These are phyloP conservation scores for Enteromius fasciolatus DNA, from an alignment of 2,797 vertebrate genomes.

Conservation along the genomic window DNA sequence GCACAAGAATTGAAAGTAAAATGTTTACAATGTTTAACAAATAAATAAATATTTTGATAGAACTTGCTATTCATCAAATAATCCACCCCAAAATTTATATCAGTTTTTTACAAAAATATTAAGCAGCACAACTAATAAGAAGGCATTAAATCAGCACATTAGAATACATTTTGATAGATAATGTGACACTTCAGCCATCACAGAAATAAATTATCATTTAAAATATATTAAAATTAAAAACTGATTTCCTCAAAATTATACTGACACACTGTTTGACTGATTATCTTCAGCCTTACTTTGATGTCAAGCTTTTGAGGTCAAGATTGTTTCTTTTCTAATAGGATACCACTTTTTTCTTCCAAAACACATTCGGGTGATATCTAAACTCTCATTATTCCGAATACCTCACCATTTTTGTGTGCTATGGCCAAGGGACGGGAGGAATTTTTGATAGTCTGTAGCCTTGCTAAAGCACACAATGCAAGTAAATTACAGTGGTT, in stretches of 20 bases:
- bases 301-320: conserved; percentile 44
- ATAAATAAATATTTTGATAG: no score
- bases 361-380: conserved; percentile 37
- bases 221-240: no score
- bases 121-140: neutral
- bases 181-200: no score
- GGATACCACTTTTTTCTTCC: conserved; percentile 2
- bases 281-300: conserved; percentile 36
- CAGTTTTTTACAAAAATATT: no score
- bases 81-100: no score
- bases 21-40: neutral
- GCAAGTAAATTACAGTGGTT: conserved; percentile 45
- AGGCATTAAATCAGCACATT: no score
- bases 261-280: neutral
- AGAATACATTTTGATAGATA: no score
- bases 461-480: conserved; percentile 28
- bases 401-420: conserved; percentile 22
- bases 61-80: no score
- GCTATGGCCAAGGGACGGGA: conserved; percentile 21
- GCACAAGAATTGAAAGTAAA: neutral
- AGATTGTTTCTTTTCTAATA: conserved; percentile 39
- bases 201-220: no score
- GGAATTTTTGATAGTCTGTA: neutral
- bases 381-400: conserved; percentile 37
- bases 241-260: neutral